Evolutionary conservation across 2,797 vertebrate species (phyloP).

Genomic region (Falco cherrug): DNA sequence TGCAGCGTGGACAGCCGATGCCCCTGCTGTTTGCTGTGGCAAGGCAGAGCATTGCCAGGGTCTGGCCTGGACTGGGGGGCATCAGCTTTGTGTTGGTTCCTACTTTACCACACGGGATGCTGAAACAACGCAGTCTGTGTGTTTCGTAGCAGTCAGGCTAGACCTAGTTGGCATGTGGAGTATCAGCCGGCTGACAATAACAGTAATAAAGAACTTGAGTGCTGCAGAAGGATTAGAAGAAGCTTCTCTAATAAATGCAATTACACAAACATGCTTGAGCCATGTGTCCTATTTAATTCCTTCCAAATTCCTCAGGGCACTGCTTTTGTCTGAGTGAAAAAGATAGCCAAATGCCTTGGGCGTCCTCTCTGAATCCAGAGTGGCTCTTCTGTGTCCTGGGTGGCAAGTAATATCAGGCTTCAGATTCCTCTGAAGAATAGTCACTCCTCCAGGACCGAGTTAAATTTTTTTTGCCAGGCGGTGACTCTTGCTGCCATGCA

Average conservation of each 20-base stretch:
- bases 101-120: neutral
- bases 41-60: neutral
- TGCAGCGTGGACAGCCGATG: neutral
- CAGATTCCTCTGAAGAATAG: neutral
- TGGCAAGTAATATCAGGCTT: neutral
- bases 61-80: neutral
- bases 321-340: conserved; percentile 15
- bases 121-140: neutral
- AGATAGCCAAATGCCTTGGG: neutral
- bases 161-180: neutral
- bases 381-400: neutral
- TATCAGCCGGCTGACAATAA: neutral
- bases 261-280: conserved; percentile 13
- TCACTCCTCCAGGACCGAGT: neutral
- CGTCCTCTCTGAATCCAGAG: neutral
- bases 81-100: neutral
- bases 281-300: conserved; percentile 28
- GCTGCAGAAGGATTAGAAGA: conserved; percentile 5
- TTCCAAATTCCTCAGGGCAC: conserved; percentile 29
- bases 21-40: neutral
- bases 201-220: neutral
- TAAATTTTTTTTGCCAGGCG: neutral
- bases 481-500: neutral
- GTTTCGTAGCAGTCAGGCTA: neutral
- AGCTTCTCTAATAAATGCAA: conserved; percentile 44